These are phyloP conservation scores for Tanaodytes sp. DNA, from an alignment of 2,888 invertebrate species.

Conservation along the genomic window DNA sequence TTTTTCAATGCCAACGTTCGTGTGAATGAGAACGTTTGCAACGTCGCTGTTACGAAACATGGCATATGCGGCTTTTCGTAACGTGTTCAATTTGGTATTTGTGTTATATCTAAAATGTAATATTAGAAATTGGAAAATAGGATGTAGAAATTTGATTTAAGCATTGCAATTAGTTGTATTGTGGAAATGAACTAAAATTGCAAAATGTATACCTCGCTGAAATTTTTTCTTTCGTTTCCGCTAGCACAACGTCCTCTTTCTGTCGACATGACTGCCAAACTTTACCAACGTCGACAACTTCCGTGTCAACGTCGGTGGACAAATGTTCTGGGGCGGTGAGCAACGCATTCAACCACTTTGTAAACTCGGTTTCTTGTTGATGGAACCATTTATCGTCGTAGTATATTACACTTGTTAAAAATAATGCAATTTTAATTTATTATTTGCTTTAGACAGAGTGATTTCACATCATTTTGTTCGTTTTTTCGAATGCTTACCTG, in stretches of 20 bases:
- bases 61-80: constrained; percentile 79
- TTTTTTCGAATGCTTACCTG: constrained; percentile 53
- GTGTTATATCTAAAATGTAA: constrained; percentile 78
- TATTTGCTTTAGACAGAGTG: too few species aligned
- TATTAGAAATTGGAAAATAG: neutral
- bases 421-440: too few species aligned
- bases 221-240: constrained; percentile 82
- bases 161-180: too few species aligned
- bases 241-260: constrained; percentile 78
- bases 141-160: neutral
- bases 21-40: constrained; percentile 78
- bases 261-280: constrained; percentile 83
- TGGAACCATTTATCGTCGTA: constrained; percentile 81
- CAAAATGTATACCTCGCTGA: constrained; percentile 78
- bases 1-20: constrained; percentile 82
- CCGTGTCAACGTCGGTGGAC: constrained; percentile 78
- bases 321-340: constrained; percentile 79
- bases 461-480: too few species aligned
- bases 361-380: constrained; percentile 81
- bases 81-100: constrained; percentile 78
- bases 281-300: constrained; percentile 81
- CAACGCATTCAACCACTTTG: constrained; percentile 85
- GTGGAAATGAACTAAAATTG: too few species aligned
- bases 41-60: constrained; percentile 79
- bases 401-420: constrained; percentile 76